Base-by-base conservation (phyloP, 2,888 invertebrate genomes). In the Chorisops tibialis region DNA sequence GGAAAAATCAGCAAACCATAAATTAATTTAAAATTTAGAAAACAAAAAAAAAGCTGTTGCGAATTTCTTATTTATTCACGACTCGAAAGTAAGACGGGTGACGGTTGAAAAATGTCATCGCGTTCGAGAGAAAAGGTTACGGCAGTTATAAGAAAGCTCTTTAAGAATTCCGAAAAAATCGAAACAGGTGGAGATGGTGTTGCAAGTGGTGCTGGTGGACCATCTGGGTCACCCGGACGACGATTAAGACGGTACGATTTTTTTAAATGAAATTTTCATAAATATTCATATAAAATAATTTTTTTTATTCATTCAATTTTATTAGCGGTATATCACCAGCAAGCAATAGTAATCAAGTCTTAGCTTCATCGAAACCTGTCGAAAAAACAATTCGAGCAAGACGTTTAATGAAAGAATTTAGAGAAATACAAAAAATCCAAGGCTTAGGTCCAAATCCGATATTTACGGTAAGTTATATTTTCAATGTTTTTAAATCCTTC, bases 381-480 rank as follows among this genome's bases (percentile, higher is more conserved):
- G 83, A 83, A 70, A 83, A 83, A 71, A 83, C 83, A 49, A 86
- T 88, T 58, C 84, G 92, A 67, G 85, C 90, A 35, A 83, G 91
- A 64, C 81, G 93, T 50, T 83, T 93, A 62, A 93, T 93, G 92
- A 91, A 92, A 75, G 92, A 92, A 72, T 85, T 88, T 68, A 86
- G 87, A 68, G 91, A 91, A 76, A 87, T 91, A 70, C 88, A 91
- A 73, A 83, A 86, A 70, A 79, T 85, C 65, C 89, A 91, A 74
- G 83, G 83, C 69, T 83, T 82, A 69, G 82, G 85, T 65, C 76
- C 82, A n/a, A 87, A 89, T 68, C 87, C 90, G 3, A 81, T 87
- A 14, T 93, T 92, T 73, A 89, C 87, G 68, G 92, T 85, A 70
- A 74, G 61, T 65, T 41, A 71, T 22, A 30, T 30, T 30, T 30